These are phyloP conservation scores for Enteromius afrohamiltoni DNA, from an alignment of 2,797 vertebrate species.

Conservation along the genomic window DNA sequence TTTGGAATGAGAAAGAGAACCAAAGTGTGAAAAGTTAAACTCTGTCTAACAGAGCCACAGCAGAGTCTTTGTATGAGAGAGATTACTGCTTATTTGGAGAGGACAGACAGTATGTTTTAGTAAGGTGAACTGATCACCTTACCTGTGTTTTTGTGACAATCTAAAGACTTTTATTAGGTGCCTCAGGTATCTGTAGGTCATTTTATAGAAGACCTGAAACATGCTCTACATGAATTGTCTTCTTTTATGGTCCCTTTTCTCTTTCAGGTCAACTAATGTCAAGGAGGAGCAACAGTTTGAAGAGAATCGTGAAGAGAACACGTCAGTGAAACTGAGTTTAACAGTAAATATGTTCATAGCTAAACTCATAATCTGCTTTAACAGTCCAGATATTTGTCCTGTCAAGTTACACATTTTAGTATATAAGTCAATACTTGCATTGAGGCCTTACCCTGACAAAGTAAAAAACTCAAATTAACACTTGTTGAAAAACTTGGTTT, in stretches of 20 bases:
- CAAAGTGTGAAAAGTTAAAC: constrained; percentile 36
- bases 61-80: constrained; percentile 38
- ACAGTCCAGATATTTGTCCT: background rate
- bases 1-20: constrained; percentile 48
- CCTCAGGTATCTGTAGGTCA: background rate
- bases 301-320: background rate
- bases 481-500: background rate
- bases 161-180: background rate
- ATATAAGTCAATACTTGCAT: background rate
- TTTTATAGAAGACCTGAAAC: background rate
- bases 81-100: constrained; percentile 50
- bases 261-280: background rate
- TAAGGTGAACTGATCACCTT: background rate
- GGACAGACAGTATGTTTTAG: constrained; percentile 10
- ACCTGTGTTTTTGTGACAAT: background rate
- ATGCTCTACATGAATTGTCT: background rate
- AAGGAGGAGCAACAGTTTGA: background rate
- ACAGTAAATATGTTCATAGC: background rate
- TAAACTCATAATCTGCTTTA: background rate
- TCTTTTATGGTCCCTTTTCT: background rate
- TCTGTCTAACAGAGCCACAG: constrained; percentile 42
- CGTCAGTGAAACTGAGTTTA: background rate
- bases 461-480: background rate
- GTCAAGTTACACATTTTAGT: background rate
- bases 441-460: background rate